These are phyloP conservation scores for Apolygus lucorum DNA, from an alignment of 1,140 invertebrate genomes.

Conservation along the genomic window DNA sequence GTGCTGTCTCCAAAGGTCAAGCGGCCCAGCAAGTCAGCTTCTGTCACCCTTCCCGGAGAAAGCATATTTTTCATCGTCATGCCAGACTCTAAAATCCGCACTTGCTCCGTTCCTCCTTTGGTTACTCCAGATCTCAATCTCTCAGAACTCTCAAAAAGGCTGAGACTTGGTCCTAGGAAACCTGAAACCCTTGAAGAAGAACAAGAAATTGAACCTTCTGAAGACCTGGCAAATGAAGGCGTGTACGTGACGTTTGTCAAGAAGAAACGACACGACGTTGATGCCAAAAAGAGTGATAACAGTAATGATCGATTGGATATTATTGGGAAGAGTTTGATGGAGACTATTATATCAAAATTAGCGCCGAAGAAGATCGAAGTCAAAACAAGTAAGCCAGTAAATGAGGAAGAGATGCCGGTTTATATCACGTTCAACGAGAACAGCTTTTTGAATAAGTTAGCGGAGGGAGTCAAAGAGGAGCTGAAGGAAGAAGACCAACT, in stretches of 20 bases:
- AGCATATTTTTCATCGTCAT: slow-evolving; percentile 30
- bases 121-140: not conserved
- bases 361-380: not conserved
- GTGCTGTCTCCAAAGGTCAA: slow-evolving; percentile 28
- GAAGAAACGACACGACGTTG: not conserved
- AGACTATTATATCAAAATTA: not conserved
- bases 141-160: slow-evolving; percentile 3
- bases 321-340: not conserved
- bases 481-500: not conserved
- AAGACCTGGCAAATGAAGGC: not conserved
- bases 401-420: slow-evolving; percentile 26
- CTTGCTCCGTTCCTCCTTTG: slow-evolving; percentile 18
- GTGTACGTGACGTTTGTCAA: slow-evolving; percentile 24
- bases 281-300: not conserved
- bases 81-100: slow-evolving; percentile 27
- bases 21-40: slow-evolving; percentile 5
- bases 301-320: not conserved
- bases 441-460: slow-evolving; percentile 22
- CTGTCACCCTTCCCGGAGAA: slow-evolving; percentile 26
- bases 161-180: not conserved
- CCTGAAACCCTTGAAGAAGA: not conserved
- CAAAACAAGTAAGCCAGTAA: not conserved
- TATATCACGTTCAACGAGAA: slow-evolving; percentile 30
- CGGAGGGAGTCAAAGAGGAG: not conserved
- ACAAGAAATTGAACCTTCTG: not conserved